Conservation (phyloP, 2,888 invertebrate species). For the Spialia ferax region DNA sequence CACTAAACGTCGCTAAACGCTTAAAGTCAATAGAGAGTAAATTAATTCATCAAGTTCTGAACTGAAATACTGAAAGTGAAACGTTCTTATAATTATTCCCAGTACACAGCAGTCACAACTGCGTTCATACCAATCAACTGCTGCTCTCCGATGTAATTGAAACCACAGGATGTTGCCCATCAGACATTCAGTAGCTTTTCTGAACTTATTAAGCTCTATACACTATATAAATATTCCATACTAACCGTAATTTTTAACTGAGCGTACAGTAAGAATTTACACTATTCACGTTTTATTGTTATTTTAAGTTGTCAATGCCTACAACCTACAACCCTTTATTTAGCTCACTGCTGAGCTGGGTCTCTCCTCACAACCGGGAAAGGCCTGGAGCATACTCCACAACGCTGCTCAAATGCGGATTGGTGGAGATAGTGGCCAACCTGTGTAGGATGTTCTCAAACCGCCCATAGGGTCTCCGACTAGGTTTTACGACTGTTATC, state of each 20-base stretch:
- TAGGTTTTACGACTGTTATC: too few relatives aligned
- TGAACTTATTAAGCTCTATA: conserved; percentile 48
- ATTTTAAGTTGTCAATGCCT: too few relatives aligned
- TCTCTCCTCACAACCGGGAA: too few relatives aligned
- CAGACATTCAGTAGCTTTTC: conserved; percentile 74
- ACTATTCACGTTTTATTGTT: neutral
- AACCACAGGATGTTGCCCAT: conserved; percentile 81
- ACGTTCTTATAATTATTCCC: conserved; percentile 26
- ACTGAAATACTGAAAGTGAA: conserved; percentile 13
- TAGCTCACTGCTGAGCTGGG: too few relatives aligned
- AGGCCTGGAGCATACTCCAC: too few relatives aligned
- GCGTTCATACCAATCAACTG: conserved; percentile 67
- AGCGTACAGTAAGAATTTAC: neutral
- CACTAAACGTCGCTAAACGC: too few relatives aligned
- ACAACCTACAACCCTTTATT: too few relatives aligned
- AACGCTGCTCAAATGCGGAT: too few relatives aligned
- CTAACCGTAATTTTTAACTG: conserved; percentile 10
- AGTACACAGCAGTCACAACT: conserved; percentile 37
- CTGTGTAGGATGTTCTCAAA: too few relatives aligned
- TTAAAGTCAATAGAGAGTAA: neutral
- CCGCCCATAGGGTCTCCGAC: too few relatives aligned
- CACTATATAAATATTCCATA: conserved; percentile 20
- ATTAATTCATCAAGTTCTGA: conserved; percentile 19
- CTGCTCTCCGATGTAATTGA: conserved; percentile 73
- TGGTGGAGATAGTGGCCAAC: too few relatives aligned